A percentile compares a stretch with the other conserved stretches of the same genome.
Conservation (phyloP, 1,140 invertebrate species). For the Nixonia krombeini region DNA sequence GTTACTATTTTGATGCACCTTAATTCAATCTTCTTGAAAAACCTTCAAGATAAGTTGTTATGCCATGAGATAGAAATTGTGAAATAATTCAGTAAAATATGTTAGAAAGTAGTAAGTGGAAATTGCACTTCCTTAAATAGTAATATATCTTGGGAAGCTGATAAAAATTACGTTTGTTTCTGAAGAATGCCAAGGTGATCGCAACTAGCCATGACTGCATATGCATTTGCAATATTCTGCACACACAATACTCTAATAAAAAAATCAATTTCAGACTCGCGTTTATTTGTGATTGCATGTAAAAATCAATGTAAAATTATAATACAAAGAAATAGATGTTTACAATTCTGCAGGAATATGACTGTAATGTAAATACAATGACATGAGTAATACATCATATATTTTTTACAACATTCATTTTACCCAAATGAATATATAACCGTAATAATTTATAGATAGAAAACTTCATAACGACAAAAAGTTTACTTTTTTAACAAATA, state of each 20-base stretch:
- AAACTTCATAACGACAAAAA: too few relatives aligned
- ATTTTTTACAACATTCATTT: too few relatives aligned
- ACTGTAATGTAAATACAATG: too few relatives aligned
- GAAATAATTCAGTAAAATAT: conserved; percentile 38
- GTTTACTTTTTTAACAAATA: too few relatives aligned
- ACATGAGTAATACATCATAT: too few relatives aligned
- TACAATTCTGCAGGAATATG: too few relatives aligned
- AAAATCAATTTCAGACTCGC: neutral
- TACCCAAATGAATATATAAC: too few relatives aligned
- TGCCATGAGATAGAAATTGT: conserved; percentile 27
- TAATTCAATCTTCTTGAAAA: conserved; percentile 18
- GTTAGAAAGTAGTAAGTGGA: conserved; percentile 19
- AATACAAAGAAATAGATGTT: too few relatives aligned
- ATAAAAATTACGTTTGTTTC: conserved; percentile 45
- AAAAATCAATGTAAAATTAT: too few relatives aligned
- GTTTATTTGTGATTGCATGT: neutral
- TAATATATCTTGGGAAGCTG: conserved; percentile 32
- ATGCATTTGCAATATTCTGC: conserved; percentile 25
- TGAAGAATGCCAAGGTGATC: conserved; percentile 45
- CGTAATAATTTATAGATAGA: too few relatives aligned
- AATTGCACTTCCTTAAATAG: conserved; percentile 40
- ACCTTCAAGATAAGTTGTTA: conserved; percentile 21
- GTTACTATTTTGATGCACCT: too few relatives aligned
- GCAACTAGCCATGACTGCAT: conserved; percentile 23
- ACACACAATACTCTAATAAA: neutral